These are phyloP conservation scores for Catalaphyllia jardinei DNA, from an alignment of 64 coral and sea anemone species.

Conservation along the genomic window DNA sequence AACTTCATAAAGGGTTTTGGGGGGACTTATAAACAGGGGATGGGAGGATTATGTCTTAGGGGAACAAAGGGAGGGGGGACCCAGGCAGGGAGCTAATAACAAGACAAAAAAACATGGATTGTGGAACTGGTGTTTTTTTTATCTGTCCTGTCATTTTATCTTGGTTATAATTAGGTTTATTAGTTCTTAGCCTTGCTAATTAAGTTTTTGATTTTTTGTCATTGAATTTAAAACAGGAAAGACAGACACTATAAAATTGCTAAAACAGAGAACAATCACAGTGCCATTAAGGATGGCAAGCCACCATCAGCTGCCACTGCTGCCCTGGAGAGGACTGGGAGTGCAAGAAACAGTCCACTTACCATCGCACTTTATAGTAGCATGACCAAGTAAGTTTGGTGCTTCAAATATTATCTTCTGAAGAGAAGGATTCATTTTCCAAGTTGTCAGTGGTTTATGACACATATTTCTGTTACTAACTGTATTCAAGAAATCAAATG, in stretches of 20 bases:
- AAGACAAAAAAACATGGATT: no score
- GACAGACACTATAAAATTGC: constrained; percentile 68
- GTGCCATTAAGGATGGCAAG: constrained; percentile 42
- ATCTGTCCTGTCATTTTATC: no score
- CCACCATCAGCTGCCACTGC: constrained; percentile 29
- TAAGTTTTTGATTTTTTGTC: background rate
- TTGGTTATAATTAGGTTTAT: background rate
- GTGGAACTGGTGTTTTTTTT: no score
- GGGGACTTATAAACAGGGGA: no score
- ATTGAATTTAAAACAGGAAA: constrained; percentile 10
- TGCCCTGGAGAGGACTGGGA: constrained; percentile 62
- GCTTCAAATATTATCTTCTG: no score
- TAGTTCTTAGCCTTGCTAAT: no score
- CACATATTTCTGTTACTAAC: background rate
- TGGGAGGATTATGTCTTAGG: no score
- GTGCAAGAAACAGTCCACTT: constrained; percentile 60
- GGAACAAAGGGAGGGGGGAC: no score
- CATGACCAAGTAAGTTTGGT: constrained; percentile 60
- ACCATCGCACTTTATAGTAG: constrained; percentile 57
- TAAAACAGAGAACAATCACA: constrained; percentile 44
- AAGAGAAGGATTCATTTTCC: no score
- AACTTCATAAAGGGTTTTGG: no score
- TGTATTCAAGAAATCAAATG: background rate
- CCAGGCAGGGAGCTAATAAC: no score
- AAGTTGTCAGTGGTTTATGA: no score